Evolutionary conservation across 2,113 vertebrate species (phyloP).

Genomic region (Oreochromis aureus): DNA sequence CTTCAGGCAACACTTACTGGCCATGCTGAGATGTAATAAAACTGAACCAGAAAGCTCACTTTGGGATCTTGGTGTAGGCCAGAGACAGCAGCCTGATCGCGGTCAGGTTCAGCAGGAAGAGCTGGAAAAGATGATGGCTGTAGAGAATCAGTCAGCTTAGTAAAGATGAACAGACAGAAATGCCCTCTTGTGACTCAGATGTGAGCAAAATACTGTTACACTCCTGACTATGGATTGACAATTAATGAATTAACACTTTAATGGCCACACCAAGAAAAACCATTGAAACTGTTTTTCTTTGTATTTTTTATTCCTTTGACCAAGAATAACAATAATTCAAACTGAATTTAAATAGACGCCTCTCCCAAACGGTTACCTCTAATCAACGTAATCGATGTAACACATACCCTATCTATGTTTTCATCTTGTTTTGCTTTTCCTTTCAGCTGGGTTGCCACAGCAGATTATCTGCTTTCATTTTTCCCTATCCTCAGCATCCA

Average conservation of each 20-base stretch:
- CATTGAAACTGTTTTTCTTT: not conserved
- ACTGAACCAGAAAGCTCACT: not conserved
- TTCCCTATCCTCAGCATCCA: not conserved
- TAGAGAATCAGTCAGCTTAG: not conserved
- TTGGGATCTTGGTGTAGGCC: conserved; percentile 44
- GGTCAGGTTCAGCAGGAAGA: not conserved
- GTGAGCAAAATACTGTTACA: not conserved
- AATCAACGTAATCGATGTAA: not conserved
- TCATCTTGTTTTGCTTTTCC: not conserved
- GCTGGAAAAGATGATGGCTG: not conserved
- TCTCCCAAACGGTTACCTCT: not conserved
- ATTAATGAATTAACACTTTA: not conserved
- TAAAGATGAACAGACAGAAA: not conserved
- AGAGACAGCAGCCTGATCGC: not conserved
- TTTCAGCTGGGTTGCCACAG: not conserved
- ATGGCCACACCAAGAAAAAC: not conserved
- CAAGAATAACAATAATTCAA: not conserved
- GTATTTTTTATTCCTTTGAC: not conserved
- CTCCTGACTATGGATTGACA: not conserved
- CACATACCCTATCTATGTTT: not conserved
- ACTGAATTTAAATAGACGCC: not conserved
- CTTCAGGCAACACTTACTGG: conserved; percentile 63
- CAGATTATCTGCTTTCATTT: not conserved
- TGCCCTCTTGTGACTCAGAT: not conserved
- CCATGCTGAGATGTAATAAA: conserved; percentile 19